Percentiles rank a stretch among this genome's conserved stretches.
Conservation (phyloP, 2,797 vertebrate species). For the Halcyon chelicuti region DNA sequence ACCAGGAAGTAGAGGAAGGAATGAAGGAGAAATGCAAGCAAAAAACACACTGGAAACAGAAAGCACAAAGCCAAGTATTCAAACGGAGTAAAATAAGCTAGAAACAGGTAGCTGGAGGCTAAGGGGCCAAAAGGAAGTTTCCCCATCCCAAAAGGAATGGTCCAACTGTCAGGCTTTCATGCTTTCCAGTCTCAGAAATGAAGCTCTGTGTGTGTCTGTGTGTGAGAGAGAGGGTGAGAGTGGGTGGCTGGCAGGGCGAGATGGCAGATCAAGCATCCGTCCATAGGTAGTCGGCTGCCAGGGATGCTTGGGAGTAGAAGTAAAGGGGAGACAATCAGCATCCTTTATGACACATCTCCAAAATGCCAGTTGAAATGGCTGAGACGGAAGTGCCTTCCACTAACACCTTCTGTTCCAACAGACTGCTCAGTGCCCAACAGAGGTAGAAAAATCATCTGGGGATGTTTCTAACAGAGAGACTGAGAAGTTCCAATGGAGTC, state of each 20-base stretch:
- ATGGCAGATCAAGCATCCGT: background rate
- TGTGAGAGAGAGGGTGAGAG: background rate
- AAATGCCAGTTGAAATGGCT: background rate
- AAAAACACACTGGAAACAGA: background rate
- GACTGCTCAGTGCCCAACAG: background rate
- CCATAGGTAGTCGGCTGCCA: background rate
- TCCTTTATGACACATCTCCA: background rate
- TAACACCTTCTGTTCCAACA: background rate
- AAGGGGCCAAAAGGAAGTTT: background rate
- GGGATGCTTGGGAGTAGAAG: background rate
- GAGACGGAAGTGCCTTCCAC: background rate
- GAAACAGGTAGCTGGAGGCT: background rate
- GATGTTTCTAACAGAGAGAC: background rate
- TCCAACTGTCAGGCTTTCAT: background rate
- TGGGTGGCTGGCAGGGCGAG: background rate
- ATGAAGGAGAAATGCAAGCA: background rate
- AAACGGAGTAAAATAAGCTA: background rate
- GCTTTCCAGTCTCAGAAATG: background rate
- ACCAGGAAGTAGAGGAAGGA: background rate
- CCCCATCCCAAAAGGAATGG: background rate
- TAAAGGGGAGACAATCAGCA: background rate
- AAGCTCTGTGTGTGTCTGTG: background rate
- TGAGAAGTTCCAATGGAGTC: background rate
- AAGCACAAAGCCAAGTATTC: background rate
- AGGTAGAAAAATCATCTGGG: background rate